Evolutionary conservation across 2,113 vertebrate genomes (phyloP).

Genomic region (Antigone vipio): DNA sequence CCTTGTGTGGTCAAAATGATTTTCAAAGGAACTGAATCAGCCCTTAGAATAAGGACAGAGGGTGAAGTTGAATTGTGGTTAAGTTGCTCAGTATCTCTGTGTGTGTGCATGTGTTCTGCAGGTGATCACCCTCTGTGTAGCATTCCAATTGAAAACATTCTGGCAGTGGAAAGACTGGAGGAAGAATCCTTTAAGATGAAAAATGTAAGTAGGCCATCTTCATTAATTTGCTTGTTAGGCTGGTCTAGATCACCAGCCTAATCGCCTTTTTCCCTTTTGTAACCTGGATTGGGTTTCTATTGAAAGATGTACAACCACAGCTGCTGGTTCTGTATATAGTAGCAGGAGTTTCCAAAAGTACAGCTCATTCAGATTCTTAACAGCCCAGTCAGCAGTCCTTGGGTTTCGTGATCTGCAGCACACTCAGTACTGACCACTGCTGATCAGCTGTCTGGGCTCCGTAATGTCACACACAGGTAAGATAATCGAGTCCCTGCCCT

Average conservation of each 20-base stretch:
- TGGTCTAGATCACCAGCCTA: conserved; percentile 23
- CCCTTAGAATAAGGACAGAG: not conserved
- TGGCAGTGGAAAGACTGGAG: conserved; percentile 94
- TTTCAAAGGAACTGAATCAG: not conserved
- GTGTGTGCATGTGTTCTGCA: conserved; percentile 48
- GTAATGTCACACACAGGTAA: not conserved
- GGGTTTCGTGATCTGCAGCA: conserved; percentile 29
- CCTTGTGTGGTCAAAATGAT: not conserved
- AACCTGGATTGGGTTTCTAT: conserved; percentile 43
- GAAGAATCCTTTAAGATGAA: conserved; percentile 99
- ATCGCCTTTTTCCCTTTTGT: conserved; percentile 48
- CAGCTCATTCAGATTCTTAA: conserved; percentile 58
- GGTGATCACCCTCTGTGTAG: conserved; percentile 92
- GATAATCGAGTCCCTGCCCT: conserved; percentile 11
- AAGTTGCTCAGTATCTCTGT: not conserved
- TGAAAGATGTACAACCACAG: conserved; percentile 50
- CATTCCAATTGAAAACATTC: conserved; percentile 97
- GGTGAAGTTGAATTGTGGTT: not conserved
- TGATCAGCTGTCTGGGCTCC: conserved; percentile 27
- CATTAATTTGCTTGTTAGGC: not conserved
- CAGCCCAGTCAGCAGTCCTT: conserved; percentile 41
- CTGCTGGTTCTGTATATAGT: conserved; percentile 56
- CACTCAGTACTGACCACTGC: not conserved
- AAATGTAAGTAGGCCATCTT: conserved; percentile 84
- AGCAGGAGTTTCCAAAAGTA: conserved; percentile 55